Base-by-base conservation (phyloP, 2,797 vertebrate species). In the Glossophaga mutica region DNA sequence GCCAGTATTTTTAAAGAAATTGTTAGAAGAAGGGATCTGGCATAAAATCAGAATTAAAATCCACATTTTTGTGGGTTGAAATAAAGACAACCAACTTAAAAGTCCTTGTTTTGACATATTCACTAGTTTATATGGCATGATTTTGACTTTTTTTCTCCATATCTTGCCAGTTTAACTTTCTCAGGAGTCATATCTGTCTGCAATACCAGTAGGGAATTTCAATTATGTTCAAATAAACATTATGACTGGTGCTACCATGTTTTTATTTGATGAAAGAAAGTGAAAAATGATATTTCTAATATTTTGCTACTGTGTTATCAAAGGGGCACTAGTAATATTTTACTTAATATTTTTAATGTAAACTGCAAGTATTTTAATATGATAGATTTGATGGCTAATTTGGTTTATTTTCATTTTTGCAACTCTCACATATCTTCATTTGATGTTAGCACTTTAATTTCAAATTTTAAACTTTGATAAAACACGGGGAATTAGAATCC, bases 401-500 rank as follows among this genome's bases (percentile, higher is more conserved):
- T 90, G 29, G 83, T 93, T 87, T 19, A 24, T 88, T 73, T 62
- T 6, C 7, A 32, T 84, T 3, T 37, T 42, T 90, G 32, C 21
- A 77, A 16, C 3, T 76, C 9, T 76, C 26, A 22, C 2, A 57
- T 76, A 24, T 42, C 81, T 94, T 57, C n/a, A 52, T 82, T 77
- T 92, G 18, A 78, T 74, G 29, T 50, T 94, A 24, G 8, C 68
- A 81, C 24, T 86, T 83, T 46, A 74, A 55, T 57, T 50, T 34
- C 10, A 92, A 74, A 92, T 83, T 83, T 91, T 89, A 83, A 93
- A 29, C 32, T 92, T 70, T 92, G 57, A 52, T 10, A 90, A 46
- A 74, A 39, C 3, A 39, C n/a, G 5, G 15, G 6, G 90, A 81
- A 82, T 73, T 46, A 81, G 26, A 89, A 87, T 50, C 8, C 48